phyloP scores from a whole-genome alignment of 2,113 vertebrate species.

The Varanus komodoensis region DNA sequence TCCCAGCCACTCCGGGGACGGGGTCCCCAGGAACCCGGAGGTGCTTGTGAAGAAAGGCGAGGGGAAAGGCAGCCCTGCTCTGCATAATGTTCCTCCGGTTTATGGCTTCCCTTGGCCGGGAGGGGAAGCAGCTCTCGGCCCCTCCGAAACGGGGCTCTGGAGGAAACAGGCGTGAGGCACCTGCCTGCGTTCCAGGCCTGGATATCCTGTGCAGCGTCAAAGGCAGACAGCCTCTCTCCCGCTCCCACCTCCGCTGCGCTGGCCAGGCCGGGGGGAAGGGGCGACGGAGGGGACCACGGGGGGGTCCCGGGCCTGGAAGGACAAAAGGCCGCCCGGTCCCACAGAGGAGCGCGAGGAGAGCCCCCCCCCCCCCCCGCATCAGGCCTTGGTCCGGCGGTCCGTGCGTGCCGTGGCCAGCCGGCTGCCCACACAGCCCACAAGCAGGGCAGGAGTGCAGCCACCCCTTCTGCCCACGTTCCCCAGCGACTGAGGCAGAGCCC shows the following conservation, averaged over 20 bases:
- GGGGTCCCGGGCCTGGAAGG: neutral
- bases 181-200: neutral
- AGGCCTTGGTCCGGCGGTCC: no score
- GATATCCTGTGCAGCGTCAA: neutral
- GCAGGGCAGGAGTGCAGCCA: no score
- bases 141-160: neutral
- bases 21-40: neutral
- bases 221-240: neutral
- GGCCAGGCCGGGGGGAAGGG: neutral
- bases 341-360: no score
- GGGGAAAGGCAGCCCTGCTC: neutral
- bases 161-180: neutral
- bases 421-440: no score
- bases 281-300: no score
- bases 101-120: constrained; percentile 14
- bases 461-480: no score
- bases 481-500: no score
- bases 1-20: neutral
- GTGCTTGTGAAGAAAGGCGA: constrained; percentile 29
- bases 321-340: neutral
- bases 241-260: neutral
- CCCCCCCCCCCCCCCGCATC: no score
- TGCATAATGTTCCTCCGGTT: neutral
- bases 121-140: neutral
- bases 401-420: no score